Evolutionary conservation across 2,888 invertebrate species (phyloP).

Genomic region (Nemurella pictetii): DNA sequence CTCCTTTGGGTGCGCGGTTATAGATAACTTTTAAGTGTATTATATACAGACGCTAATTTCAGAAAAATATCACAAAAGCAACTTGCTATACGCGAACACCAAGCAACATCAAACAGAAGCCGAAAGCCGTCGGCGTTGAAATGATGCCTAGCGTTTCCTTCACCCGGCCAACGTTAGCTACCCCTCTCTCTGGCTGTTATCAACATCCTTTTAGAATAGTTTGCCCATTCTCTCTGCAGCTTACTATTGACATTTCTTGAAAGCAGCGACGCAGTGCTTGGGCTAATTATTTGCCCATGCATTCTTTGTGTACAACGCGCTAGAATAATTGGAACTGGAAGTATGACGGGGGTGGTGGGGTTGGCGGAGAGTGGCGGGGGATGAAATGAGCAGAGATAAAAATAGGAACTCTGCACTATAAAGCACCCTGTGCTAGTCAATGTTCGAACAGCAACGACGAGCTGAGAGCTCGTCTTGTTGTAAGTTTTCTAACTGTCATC

Average conservation of each 20-base stretch:
- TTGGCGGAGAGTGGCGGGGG: too few species aligned
- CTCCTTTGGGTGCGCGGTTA: too few species aligned
- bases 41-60: too few species aligned
- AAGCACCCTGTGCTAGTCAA: too few species aligned
- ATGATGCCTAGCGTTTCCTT: not conserved
- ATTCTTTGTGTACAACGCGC: not conserved
- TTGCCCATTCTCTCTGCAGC: not conserved
- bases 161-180: not conserved
- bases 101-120: not conserved
- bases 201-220: not conserved
- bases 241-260: not conserved
- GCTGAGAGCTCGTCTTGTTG: too few species aligned
- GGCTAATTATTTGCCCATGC: not conserved
- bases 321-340: not conserved
- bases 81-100: not conserved
- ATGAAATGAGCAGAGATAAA: not conserved
- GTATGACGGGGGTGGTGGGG: not conserved
- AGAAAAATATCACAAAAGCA: not conserved
- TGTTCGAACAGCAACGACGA: too few species aligned
- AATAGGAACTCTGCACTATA: not conserved
- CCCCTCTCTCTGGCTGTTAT: not conserved
- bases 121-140: not conserved
- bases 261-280: not conserved
- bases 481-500: too few species aligned
- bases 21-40: too few species aligned